phyloP scores from a whole-genome alignment of 1,140 invertebrate species.

The Leptinotarsa texana region DNA sequence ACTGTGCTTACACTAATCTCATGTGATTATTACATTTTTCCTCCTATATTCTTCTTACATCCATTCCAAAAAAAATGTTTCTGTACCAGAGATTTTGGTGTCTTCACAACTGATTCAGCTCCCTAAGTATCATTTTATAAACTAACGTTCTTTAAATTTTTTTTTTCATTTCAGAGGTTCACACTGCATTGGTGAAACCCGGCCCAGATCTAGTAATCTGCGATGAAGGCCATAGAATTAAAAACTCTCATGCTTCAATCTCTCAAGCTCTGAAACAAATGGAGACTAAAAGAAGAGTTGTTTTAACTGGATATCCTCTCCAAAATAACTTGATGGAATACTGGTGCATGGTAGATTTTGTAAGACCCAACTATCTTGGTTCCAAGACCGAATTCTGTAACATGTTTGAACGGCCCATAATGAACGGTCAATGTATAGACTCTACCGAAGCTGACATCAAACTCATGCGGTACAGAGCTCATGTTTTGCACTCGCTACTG shows the following conservation, averaged over 20 bases:
- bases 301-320: conserved; percentile 93
- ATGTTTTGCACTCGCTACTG: conserved; percentile 86
- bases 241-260: conserved; percentile 92
- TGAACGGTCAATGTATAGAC: conserved; percentile 93
- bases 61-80: too few relatives aligned
- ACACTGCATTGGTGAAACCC: conserved; percentile 83
- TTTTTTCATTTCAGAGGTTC: conserved; percentile 69
- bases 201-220: conserved; percentile 94
- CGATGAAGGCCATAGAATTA: conserved; percentile 96
- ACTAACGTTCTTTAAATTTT: too few relatives aligned
- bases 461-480: conserved; percentile 81
- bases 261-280: conserved; percentile 91
- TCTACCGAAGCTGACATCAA: conserved; percentile 88
- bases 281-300: conserved; percentile 84
- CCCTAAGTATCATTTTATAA: too few relatives aligned
- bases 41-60: too few relatives aligned
- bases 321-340: conserved; percentile 96
- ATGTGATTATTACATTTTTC: too few relatives aligned
- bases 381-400: conserved; percentile 93
- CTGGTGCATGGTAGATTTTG: conserved; percentile 97
- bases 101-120: too few relatives aligned
- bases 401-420: conserved; percentile 94
- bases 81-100: too few relatives aligned
- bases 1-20: too few relatives aligned
- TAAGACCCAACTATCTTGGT: conserved; percentile 87